Evolutionary conservation across 2,888 invertebrate species (phyloP), one percentile per base, ranked within the genome.

Genomic region (Eupeodes latifasciatus): DNA sequence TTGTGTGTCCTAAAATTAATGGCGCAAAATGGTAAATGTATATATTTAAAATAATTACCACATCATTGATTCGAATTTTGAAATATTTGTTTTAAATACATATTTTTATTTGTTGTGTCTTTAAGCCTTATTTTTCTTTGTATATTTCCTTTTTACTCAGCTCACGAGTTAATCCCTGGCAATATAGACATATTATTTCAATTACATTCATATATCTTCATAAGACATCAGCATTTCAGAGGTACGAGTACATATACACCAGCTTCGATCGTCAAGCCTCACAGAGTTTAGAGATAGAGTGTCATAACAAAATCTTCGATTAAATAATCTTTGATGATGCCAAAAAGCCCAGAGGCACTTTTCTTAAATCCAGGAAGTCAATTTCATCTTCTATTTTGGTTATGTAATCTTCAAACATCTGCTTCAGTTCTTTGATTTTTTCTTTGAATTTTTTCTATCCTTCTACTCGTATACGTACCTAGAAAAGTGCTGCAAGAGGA

Each of bases 401-500:
- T 84, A 84, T 78, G 85, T 59, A 88, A 88, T 81, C 77, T 12
- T 53, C 9, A 11, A 71, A 74, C 88, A 88, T 85, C 88, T 85
- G 88, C 88, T 40, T 81, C 85, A 78, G 64, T 81, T 86, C n/a
- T 27, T 12, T 16, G 10, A 19, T 62, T 64, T 49, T 59, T 59
- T 59, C 34, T 57, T 27, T 0, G 27, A 3, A 27, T 53, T 36
- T 40, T 7, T 12, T 47, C 1, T 44, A n/a, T 47, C 36, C 4
- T 4, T 27, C 1, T 27, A 40, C 44, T 40, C 5, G n/a, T 7
- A 27, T 27, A 27, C 2, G 19, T 1, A 27, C 27, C 27, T 27
- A 27, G 27, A 3, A 27, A 27, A 27, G 27, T 47, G 4, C 6
- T 19, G 5, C 14, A 10, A 14, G 27, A 12, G 36, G 36, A 47